phyloP scores from a whole-genome alignment of 2,888 invertebrate species.

The Cheilosia soror region DNA sequence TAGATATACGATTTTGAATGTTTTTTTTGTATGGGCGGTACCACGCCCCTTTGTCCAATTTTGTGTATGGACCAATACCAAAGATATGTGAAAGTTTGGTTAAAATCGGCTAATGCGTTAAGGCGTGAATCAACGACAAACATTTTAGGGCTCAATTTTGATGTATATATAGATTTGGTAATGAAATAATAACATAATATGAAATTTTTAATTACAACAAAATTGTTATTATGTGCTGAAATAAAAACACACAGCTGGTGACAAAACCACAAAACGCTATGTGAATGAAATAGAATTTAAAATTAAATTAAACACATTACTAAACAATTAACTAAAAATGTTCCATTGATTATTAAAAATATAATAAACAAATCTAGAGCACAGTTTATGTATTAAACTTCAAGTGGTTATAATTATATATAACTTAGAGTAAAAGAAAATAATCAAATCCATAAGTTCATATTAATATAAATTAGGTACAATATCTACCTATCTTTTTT shows the following conservation, averaged over 20 bases:
- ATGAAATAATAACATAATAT: no score
- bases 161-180: no score
- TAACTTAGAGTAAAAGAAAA: neutral
- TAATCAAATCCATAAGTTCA: neutral
- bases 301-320: neutral
- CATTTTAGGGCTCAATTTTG: no score
- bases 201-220: no score
- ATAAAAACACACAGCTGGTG: constrained; percentile 37
- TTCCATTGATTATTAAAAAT: constrained; percentile 5
- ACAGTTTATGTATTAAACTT: neutral
- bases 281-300: constrained; percentile 13
- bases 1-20: no score
- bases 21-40: no score
- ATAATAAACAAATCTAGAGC: constrained; percentile 1
- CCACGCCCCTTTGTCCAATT: no score
- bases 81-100: no score
- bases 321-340: neutral
- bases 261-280: constrained; percentile 54
- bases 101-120: no score
- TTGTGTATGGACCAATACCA: no score
- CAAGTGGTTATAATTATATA: neutral
- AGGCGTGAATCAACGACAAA: no score
- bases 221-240: constrained; percentile 26
- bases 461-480: neutral
- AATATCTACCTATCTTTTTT: neutral